Conservation (phyloP, 2,797 vertebrate genomes). For the Zalophus californianus region DNA sequence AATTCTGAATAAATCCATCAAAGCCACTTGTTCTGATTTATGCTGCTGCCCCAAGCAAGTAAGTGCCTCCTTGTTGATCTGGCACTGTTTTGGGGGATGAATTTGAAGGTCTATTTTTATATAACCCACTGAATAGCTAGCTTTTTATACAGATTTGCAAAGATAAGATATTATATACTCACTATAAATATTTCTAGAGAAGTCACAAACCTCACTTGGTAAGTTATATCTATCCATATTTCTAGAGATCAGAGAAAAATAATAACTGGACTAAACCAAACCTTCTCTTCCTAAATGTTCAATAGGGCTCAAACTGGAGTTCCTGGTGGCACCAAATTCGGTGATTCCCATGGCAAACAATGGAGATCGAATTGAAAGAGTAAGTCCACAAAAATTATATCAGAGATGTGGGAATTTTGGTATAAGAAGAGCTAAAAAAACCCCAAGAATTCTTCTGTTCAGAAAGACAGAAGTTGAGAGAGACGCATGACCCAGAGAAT, state of each 20-base stretch:
- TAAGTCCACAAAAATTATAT: not conserved
- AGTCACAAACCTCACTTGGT: not conserved
- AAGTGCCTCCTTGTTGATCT: not conserved
- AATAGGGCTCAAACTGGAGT: not conserved
- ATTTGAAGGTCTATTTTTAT: not conserved
- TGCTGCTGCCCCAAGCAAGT: not conserved
- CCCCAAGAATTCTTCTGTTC: not conserved
- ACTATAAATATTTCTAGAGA: not conserved
- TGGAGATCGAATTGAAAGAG: not conserved
- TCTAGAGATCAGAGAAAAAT: not conserved
- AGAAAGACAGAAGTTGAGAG: not conserved
- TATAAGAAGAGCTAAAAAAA: not conserved
- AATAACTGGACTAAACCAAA: not conserved
- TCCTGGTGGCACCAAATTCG: not conserved
- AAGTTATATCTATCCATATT: not conserved
- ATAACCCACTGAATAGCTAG: not conserved
- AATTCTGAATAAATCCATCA: not conserved
- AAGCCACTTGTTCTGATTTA: constrained; percentile 6
- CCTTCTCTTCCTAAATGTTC: not conserved
- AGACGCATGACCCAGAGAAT: not conserved
- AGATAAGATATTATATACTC: not conserved
- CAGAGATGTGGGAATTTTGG: not conserved
- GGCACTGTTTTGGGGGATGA: not conserved
- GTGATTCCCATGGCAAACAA: not conserved
- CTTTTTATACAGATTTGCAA: not conserved